Base-by-base conservation (phyloP, 2,113 vertebrate genomes). In the Drymodes brunneopygia region DNA sequence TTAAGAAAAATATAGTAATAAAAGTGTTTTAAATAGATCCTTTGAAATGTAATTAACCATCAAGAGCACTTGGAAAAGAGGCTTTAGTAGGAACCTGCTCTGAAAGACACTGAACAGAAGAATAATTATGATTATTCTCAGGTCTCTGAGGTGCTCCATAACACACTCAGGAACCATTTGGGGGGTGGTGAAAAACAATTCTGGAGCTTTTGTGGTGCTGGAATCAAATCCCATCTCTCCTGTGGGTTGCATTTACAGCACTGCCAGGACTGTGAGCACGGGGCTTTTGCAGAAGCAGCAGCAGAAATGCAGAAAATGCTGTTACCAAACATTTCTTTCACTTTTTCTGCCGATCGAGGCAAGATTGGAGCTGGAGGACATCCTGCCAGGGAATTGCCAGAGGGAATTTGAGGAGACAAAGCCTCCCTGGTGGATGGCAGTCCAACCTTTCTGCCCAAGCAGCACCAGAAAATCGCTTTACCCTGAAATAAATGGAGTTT, bases 191-290 rank as follows among this genome's bases (percentile, higher is more conserved):
- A 8, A 21, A 70, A 25, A 47, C 35, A 45, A 2, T 3, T 24
- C 21, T 36, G 81, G 40, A 27, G 5, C 11, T 45, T 54, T 80
- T 27, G 6, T 20, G 16, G 9, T 29, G 15, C 47, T 54, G 16
- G 10, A 35, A 78, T n/a, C 62, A 74, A 84, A 71, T 29, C n/a
- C 15, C 51, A 54, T 10, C 4, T 71, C 70, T 72, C 51, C 23
- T 51, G 17, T 4, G n/a, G 23, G 12, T 4, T 70, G 29, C 33
- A 51, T 35, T 74, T 67, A 7, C 24, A 85, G 20, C 1, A 0
- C 17, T 36, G 9, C 33, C 15, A 25, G 33, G 50, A 50, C 42
- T 58, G 17, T 0, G 6, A 62, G 14, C 23, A 9, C 3, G 0
- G 29, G 15, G 25, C 28, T 81, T 53, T 65, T 53, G 67, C 82